Base-by-base conservation (phyloP, 2,797 vertebrate genomes). In the Apogon hyalosoma region DNA sequence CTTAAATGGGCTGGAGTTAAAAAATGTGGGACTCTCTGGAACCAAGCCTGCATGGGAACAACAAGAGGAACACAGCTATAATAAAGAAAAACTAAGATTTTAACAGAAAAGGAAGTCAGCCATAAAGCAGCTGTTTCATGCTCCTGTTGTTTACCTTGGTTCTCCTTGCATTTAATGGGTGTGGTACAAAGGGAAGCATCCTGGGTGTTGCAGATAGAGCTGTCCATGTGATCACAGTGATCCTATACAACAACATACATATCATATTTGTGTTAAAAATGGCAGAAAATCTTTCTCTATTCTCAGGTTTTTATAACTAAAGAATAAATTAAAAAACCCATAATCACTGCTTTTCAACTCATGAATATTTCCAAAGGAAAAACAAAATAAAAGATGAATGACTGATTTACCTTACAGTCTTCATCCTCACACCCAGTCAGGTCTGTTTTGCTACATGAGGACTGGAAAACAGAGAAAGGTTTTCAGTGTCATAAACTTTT, bases 1-100 rank as follows among this genome's bases (percentile, higher is more conserved):
- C 94, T 99, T 99, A 80, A 98, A 98, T 40, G 97, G 95, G 84
- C 96, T 97, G 72, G 94, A 84, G 80, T 89, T 93, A 90, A 96
- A 96, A 88, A 95, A 93, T 2, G 93, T 93, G 4, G 95, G 93
- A 85, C 93, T 96, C 75, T 98, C 97, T 43, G 93, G 86, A 46
- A 94, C 63, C 49, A 78, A 82, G 79, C 95, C 96, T 97, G 85
- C 24, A 31, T 14, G 16, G 57, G 51, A 68, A 66, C n/a, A 71
- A 45, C 1, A 4, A n/a, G 1, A 11, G 31, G 5, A 16, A 63
- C 1, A 6, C 8, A 21, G 11, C 24, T 31, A 16, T 11, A 28
- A 59, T n/a, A 1, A 0, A 31, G 16, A 8, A 24, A 60, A 15
- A 39, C 18, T 9, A 51, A 64, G 5, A 9, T 51, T 21, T 6